phyloP scores from a whole-genome alignment of 2,113 vertebrate species.

The Passerina amoena region DNA sequence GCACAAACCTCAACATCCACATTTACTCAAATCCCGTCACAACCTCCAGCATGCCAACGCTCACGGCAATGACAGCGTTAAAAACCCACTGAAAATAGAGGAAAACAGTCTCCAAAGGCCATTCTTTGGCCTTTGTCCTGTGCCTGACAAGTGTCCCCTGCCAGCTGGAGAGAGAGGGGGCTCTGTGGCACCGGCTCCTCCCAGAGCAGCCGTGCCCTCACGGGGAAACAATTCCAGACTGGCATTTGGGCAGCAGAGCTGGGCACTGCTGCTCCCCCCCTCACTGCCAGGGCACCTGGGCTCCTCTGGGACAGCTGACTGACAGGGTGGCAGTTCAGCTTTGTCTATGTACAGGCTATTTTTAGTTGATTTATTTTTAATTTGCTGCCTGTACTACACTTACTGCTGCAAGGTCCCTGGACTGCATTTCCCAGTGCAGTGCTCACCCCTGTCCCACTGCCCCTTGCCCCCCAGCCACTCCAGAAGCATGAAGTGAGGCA shows the following conservation, averaged over 20 bases:
- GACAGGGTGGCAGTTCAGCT: fast-evolving
- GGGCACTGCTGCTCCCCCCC: neutral
- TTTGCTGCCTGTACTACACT: neutral
- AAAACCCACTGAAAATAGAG: neutral
- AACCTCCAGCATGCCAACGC: fast-evolving
- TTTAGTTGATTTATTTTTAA: neutral
- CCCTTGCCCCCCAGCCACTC: neutral
- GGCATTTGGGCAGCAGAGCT: neutral
- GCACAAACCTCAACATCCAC: neutral
- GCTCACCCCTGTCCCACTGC: neutral
- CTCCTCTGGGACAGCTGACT: fast-evolving
- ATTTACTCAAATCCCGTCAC: fast-evolving
- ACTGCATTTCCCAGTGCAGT: fast-evolving
- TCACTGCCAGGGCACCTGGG: neutral
- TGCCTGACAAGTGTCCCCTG: neutral
- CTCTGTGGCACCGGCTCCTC: neutral
- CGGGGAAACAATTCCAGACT: neutral
- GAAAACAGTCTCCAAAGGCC: neutral
- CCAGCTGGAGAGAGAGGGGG: neutral
- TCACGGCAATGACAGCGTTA: fast-evolving
- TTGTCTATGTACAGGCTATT: fast-evolving
- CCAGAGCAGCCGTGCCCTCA: neutral
- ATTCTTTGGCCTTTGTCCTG: neutral
- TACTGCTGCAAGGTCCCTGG: neutral
- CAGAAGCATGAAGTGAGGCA: neutral